Evolutionary conservation across 2,888 invertebrate species (phyloP).

Genomic region (Deladenus siricidicola): DNA sequence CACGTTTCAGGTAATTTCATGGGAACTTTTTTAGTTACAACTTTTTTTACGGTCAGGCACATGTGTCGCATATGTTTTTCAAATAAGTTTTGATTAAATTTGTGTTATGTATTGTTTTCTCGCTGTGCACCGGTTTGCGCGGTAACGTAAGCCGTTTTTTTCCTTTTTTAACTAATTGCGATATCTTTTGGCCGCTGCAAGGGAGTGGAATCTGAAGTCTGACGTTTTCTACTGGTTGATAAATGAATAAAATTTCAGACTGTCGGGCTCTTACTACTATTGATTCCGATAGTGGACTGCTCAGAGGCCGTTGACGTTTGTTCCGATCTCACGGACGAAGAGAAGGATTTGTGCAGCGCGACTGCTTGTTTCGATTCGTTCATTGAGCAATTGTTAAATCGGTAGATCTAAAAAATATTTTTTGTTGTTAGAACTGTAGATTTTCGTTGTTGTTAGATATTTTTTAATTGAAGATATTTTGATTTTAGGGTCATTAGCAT

Average conservation of each 20-base stretch:
- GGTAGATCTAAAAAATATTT: too few relatives aligned
- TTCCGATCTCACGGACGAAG: slow-evolving; percentile 68
- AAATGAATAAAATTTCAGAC: slow-evolving; percentile 27
- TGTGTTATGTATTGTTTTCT: too few relatives aligned
- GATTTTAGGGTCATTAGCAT: too few relatives aligned
- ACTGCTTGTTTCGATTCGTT: slow-evolving; percentile 83
- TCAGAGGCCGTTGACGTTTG: slow-evolving; percentile 67
- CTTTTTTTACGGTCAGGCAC: background rate
- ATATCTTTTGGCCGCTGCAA: background rate
- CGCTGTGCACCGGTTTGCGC: too few relatives aligned
- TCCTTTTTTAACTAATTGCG: background rate
- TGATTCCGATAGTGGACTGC: slow-evolving; percentile 77
- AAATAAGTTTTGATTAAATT: background rate
- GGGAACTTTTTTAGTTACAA: too few relatives aligned
- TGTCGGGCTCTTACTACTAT: slow-evolving; percentile 62
- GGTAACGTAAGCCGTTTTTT: background rate
- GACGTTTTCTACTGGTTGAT: background rate
- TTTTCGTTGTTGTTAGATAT: background rate
- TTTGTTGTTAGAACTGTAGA: slow-evolving; percentile 1
- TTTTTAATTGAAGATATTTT: background rate
- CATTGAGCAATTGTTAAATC: slow-evolving; percentile 68
- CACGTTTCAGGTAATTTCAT: slow-evolving; percentile 46
- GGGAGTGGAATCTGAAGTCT: background rate
- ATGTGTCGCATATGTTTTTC: background rate
- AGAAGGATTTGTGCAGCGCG: slow-evolving; percentile 66